Percentiles rank a stretch among this genome's conserved stretches.
phyloP scores from a whole-genome alignment of 35 echinoderm and acorn worm species.

The Acanthaster planci region DNA sequence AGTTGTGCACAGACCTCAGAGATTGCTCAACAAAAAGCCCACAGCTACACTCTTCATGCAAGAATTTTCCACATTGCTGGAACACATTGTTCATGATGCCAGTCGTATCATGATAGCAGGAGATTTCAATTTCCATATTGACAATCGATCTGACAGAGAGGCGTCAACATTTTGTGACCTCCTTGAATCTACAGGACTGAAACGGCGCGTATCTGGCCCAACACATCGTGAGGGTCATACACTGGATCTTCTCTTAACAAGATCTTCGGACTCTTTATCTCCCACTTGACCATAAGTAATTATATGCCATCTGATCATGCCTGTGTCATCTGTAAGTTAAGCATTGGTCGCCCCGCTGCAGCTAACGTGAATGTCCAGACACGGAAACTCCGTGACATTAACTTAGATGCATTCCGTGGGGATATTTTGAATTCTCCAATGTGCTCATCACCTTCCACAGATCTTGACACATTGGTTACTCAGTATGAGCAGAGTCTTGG shows the following conservation, averaged over 20 bases:
- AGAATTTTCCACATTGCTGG: too few relatives aligned
- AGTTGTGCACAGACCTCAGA: background rate
- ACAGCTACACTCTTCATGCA: too few relatives aligned
- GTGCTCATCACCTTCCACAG: too few relatives aligned
- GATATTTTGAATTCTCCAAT: too few relatives aligned
- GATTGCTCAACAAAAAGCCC: background rate
- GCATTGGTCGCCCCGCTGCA: background rate
- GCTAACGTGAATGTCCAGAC: background rate
- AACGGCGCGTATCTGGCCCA: background rate
- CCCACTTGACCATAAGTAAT: background rate
- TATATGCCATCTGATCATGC: too few relatives aligned
- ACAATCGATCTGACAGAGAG: background rate
- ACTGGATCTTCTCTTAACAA: background rate
- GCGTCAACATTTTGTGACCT: background rate
- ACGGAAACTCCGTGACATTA: too few relatives aligned
- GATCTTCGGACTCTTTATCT: background rate
- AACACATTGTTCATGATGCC: background rate
- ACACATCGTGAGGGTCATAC: background rate
- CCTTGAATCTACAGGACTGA: background rate
- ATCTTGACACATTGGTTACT: too few relatives aligned
- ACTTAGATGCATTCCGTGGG: too few relatives aligned
- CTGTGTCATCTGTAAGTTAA: background rate
- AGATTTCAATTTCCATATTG: too few relatives aligned
- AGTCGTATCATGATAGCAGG: background rate
- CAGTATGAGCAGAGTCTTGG: too few relatives aligned